phyloP scores from a whole-genome alignment of 2,113 vertebrate genomes.

The Gasterosteus aculeatus region DNA sequence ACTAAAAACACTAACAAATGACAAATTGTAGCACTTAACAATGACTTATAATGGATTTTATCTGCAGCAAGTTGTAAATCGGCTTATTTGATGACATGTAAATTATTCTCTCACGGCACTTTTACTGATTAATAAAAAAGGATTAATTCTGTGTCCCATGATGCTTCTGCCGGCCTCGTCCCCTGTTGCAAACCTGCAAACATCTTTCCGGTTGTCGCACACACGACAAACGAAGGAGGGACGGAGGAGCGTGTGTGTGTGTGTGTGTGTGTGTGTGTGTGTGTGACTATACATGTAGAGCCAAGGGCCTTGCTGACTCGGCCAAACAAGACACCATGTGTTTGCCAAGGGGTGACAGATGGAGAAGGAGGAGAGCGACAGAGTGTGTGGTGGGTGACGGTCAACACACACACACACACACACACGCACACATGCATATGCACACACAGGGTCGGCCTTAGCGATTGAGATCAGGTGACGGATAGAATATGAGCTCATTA shows the following conservation, averaged over 20 bases:
- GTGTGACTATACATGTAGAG: slow-evolving; percentile 38
- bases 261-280: slow-evolving; percentile 15
- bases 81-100: no score
- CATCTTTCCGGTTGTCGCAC: background rate
- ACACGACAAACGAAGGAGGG: slow-evolving; percentile 3
- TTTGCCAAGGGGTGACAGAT: slow-evolving; percentile 73
- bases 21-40: no score
- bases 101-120: background rate
- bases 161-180: background rate
- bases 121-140: background rate
- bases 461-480: slow-evolving; percentile 13
- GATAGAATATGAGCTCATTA: slow-evolving; percentile 41
- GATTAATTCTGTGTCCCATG: background rate
- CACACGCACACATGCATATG: slow-evolving; percentile 7
- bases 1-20: no score
- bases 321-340: slow-evolving; percentile 73
- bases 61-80: no score
- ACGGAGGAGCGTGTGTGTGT: background rate
- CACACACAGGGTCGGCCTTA: slow-evolving; percentile 18
- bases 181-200: background rate
- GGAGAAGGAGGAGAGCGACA: slow-evolving; percentile 61
- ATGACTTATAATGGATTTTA: no score
- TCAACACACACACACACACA: slow-evolving; percentile 16
- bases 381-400: slow-evolving; percentile 26
- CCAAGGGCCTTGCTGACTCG: slow-evolving; percentile 66